These are phyloP conservation scores for Druceiella hillmani DNA, from an alignment of 2,888 invertebrate species.

Conservation along the genomic window DNA sequence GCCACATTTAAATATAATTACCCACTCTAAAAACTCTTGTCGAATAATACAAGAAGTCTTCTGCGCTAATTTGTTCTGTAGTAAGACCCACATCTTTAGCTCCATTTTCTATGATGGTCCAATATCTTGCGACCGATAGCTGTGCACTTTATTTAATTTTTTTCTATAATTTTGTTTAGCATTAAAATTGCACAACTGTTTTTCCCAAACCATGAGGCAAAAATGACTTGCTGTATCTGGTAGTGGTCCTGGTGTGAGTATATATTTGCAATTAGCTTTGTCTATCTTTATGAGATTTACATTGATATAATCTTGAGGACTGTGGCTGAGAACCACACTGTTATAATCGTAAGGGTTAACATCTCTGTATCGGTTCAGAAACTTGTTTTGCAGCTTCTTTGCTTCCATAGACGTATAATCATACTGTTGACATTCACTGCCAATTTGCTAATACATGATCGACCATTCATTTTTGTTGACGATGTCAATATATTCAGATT, in stretches of 20 bases:
- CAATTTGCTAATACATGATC: slow-evolving; percentile 64
- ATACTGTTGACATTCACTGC: slow-evolving; percentile 55
- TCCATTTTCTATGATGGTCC: too few species aligned
- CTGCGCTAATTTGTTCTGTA: slow-evolving; percentile 70
- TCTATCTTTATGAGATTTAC: slow-evolving; percentile 79
- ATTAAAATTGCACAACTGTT: slow-evolving; percentile 84
- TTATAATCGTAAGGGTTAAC: slow-evolving; percentile 87
- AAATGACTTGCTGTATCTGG: slow-evolving; percentile 85
- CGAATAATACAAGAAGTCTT: slow-evolving; percentile 73
- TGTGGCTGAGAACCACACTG: slow-evolving; percentile 64
- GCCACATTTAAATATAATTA: too few species aligned
- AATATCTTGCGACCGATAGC: too few species aligned
- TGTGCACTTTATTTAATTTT: slow-evolving; percentile 92
- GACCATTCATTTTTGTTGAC: too few species aligned
- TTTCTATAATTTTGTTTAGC: slow-evolving; percentile 93
- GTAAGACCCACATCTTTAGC: slow-evolving; percentile 73
- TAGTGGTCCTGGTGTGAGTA: slow-evolving; percentile 93
- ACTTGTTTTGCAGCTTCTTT: slow-evolving; percentile 62
- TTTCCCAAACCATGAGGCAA: slow-evolving; percentile 98
- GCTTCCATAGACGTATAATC: slow-evolving; percentile 57
- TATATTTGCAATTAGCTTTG: slow-evolving; percentile 81
- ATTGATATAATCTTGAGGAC: slow-evolving; percentile 76
- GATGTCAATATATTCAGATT: too few species aligned
- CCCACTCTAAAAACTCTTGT: slow-evolving; percentile 70
- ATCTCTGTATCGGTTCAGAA: slow-evolving; percentile 78